These are phyloP conservation scores for Euspilapteryx auroguttella DNA, from an alignment of 2,888 invertebrate genomes.

Conservation along the genomic window DNA sequence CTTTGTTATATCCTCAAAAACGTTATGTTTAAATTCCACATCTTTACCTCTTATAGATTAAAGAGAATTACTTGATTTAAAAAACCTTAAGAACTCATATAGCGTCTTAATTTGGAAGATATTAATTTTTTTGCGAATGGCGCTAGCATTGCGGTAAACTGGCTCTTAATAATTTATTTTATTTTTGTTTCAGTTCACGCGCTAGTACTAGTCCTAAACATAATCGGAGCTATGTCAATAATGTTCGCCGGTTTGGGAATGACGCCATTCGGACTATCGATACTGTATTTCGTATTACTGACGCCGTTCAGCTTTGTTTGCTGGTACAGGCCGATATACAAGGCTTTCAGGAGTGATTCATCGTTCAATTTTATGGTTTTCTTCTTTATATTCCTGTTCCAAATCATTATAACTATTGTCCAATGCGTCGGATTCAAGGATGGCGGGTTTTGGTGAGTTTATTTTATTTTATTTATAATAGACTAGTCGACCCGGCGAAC, in stretches of 20 bases:
- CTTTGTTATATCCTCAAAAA: too few relatives aligned
- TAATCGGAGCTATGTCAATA: constrained; percentile 81
- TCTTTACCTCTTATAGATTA: too few relatives aligned
- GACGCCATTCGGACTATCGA: constrained; percentile 81
- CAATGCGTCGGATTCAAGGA: constrained; percentile 86
- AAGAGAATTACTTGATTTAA: too few relatives aligned
- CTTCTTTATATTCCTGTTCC: constrained; percentile 98
- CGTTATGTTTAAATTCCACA: too few relatives aligned
- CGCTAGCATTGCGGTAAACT: too few relatives aligned
- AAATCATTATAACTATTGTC: constrained; percentile 85
- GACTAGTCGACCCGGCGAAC: too few relatives aligned
- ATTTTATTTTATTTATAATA: constrained; percentile 8
- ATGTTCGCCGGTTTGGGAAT: constrained; percentile 65
- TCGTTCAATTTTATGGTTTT: constrained; percentile 99
- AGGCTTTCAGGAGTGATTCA: constrained; percentile 98
- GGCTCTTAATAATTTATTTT: too few relatives aligned
- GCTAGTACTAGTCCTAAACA: constrained; percentile 80
- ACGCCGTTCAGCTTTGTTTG: constrained; percentile 97
- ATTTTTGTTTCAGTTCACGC: constrained; percentile 93
- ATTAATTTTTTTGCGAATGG: too few relatives aligned
- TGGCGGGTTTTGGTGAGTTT: constrained; percentile 84
- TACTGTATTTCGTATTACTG: constrained; percentile 87
- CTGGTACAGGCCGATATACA: constrained; percentile 99
- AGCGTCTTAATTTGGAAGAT: too few relatives aligned
- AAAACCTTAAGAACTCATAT: too few relatives aligned